Percentiles rank a stretch among this genome's conserved stretches.
Conservation (phyloP, 2,113 vertebrate genomes). For the Lamprotornis superbus region DNA sequence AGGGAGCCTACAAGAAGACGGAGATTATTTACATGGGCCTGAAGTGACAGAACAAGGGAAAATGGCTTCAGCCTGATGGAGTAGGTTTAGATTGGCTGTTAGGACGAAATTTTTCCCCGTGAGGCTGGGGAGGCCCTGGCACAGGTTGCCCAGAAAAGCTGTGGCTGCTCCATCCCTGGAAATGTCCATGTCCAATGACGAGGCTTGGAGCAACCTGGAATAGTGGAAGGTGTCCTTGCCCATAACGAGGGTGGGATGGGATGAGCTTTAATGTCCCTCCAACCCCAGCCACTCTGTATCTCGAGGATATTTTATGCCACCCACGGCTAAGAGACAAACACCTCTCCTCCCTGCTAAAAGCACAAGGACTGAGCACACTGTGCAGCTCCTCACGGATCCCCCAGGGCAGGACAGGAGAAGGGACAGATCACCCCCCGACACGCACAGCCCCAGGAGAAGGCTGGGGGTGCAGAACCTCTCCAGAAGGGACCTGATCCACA, state of each 20-base stretch:
- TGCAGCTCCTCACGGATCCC: not conserved
- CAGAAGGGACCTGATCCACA: not conserved
- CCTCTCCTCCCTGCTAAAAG: not conserved
- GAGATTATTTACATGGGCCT: not conserved
- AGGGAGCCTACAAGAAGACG: not conserved
- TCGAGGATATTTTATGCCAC: not conserved
- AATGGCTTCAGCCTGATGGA: not conserved
- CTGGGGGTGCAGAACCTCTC: not conserved
- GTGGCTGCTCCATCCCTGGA: not conserved
- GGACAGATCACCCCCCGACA: not conserved
- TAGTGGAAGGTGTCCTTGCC: too few relatives aligned
- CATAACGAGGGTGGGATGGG: not conserved
- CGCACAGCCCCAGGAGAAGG: not conserved
- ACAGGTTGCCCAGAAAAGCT: not conserved
- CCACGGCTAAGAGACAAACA: not conserved
- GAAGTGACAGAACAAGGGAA: not conserved
- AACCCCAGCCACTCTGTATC: not conserved
- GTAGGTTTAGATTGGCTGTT: not conserved
- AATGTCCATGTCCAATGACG: not conserved
- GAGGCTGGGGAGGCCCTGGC: accelerated
- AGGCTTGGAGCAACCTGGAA: accelerated
- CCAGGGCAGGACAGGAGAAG: not conserved
- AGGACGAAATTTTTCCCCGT: not conserved
- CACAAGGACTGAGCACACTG: too few relatives aligned
- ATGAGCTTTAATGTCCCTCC: not conserved